Base-by-base conservation (phyloP, 1,140 invertebrate genomes). In the Telenomus remus region DNA sequence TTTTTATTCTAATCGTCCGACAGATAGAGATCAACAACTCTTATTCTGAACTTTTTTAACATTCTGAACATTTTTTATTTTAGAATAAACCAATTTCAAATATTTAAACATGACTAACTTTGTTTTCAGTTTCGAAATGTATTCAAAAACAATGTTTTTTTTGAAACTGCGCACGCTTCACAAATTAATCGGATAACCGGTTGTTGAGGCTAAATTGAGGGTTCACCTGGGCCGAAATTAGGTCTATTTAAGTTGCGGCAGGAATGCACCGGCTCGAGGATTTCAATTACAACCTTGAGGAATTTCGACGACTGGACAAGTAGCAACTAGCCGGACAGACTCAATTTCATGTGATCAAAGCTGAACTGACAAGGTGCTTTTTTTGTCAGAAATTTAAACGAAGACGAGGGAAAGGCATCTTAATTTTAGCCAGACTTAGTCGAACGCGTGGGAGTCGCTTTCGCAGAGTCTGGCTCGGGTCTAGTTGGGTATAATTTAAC, bases 231-330 rank as follows among this genome's bases (percentile, higher is more conserved):
- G n/a, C 55, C 68, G 44, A 78, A 72, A 72, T 72, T 59, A 64
- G 59, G 59, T 55, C 48, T 57, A 68, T 55, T 47, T 56, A 63
- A 57, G 57, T 61, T 47, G 7, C 0, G 27, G 39, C 13, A 42
- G 49, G 61, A 73, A 73, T 73, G 49, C 49, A 68, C 14, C 56
- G 9, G 3, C 50, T 53, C 49, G 71, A 75, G 57, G 76, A 74
- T 75, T 78, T 78, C 70, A 78, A 78, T 78, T 78, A 78, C 70
- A 70, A 66, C 66, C 70, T 71, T 60, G 76, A 81, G 81, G 82
- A 84, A 83, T 73, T 83, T 84, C 82, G 80, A 83, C 69, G 82
- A 82, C 78, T 60, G 82, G 80, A 76, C 81, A 84, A 80, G 81
- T 83, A 79, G 80, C 75, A 80, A 78, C 59, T 48, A 14, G 35